phyloP scores from a whole-genome alignment of 1,140 invertebrate species.

The Hycleus cichorii region DNA sequence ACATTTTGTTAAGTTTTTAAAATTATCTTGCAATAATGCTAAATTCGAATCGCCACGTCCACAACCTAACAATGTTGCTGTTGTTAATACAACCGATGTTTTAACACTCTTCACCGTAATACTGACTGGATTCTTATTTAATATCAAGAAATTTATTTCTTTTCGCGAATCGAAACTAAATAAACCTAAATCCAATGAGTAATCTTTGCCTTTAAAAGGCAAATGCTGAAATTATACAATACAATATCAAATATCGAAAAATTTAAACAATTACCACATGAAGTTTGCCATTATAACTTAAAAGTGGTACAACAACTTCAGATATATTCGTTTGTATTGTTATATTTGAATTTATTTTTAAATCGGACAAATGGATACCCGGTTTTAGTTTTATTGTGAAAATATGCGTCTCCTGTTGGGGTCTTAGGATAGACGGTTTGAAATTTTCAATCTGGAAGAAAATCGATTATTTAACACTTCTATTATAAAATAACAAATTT shows the following conservation, averaged over 20 bases:
- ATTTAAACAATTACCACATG: conserved; percentile 42
- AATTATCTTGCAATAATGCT: conserved; percentile 44
- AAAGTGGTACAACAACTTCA: conserved; percentile 57
- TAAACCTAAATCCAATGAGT: conserved; percentile 66
- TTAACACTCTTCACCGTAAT: conserved; percentile 60
- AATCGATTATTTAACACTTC: neutral
- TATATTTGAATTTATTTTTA: conserved; percentile 58
- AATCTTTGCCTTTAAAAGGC: conserved; percentile 44
- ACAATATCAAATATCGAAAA: conserved; percentile 2
- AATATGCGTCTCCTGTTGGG: conserved; percentile 52
- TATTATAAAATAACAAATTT: conserved; percentile 15
- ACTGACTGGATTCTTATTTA: conserved; percentile 69
- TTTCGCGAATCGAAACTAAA: conserved; percentile 61
- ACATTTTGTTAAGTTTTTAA: conserved; percentile 45
- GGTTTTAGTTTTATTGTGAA: conserved; percentile 52
- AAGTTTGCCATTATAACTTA: conserved; percentile 69
- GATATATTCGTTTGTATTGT: conserved; percentile 69
- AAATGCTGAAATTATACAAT: conserved; percentile 40
- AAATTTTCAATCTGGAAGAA: conserved; percentile 53
- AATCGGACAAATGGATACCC: conserved; percentile 46
- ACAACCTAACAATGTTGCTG: conserved; percentile 61
- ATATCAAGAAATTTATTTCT: conserved; percentile 62
- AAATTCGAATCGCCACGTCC: conserved; percentile 52
- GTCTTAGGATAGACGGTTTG: conserved; percentile 53
- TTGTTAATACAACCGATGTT: conserved; percentile 59